Evolutionary conservation across 2,113 vertebrate species (phyloP).

Genomic region (Bothrops jararaca): DNA sequence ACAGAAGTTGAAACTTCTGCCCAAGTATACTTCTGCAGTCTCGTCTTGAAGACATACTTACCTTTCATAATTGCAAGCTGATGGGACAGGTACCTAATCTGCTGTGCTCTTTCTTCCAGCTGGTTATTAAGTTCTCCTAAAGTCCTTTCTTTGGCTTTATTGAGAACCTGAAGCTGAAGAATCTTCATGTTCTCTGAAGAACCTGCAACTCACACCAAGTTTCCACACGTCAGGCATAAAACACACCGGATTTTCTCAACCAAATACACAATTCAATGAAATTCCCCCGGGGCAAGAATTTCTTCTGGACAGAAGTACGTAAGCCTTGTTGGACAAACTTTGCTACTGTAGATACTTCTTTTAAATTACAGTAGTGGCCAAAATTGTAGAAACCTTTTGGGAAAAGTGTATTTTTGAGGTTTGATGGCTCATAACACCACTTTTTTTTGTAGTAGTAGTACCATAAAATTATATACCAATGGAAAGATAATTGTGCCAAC

Average conservation of each 20-base stretch:
- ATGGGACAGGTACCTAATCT: slow-evolving; percentile 88
- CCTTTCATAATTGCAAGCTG: slow-evolving; percentile 91
- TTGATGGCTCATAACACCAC: too few species aligned
- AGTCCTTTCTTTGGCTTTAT: slow-evolving; percentile 88
- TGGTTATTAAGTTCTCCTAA: slow-evolving; percentile 84
- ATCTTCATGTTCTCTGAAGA: slow-evolving; percentile 82
- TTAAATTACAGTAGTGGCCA: too few species aligned
- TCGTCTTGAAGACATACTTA: slow-evolving; percentile 47
- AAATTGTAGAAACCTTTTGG: too few species aligned
- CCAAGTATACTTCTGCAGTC: background rate
- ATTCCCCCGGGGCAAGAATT: background rate
- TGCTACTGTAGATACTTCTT: background rate
- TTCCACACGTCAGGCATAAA: slow-evolving; percentile 2
- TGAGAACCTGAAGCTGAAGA: slow-evolving; percentile 87
- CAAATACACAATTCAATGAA: background rate
- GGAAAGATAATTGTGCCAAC: too few species aligned
- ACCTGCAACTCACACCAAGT: slow-evolving; percentile 67
- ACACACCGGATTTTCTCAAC: background rate
- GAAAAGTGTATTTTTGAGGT: too few species aligned
- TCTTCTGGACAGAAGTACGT: background rate
- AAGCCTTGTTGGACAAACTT: background rate
- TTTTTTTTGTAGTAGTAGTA: too few species aligned
- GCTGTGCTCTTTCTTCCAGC: slow-evolving; percentile 84
- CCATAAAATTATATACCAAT: too few species aligned
- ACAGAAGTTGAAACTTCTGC: background rate